Percentiles rank a stretch among this genome's conserved stretches.
phyloP scores from a whole-genome alignment of 2,113 vertebrate species.

The Notarius quadriscutis region DNA sequence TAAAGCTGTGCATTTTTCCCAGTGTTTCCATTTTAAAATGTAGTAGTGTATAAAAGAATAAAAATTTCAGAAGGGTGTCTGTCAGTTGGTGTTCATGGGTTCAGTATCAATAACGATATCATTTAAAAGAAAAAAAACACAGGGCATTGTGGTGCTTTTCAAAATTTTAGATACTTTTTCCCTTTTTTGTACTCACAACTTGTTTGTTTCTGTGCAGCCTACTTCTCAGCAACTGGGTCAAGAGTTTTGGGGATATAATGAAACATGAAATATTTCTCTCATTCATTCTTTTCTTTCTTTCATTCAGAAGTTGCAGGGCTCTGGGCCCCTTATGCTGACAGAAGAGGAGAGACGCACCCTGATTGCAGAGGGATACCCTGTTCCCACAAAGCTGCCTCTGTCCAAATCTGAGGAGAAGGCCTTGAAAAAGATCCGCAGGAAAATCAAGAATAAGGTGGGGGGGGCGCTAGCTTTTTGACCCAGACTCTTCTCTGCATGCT shows the following conservation, averaged over 20 bases:
- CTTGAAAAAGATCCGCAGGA: constrained; percentile 96
- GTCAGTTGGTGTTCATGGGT: background rate
- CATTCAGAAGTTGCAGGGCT: constrained; percentile 86
- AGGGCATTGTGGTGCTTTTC: background rate
- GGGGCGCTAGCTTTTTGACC: background rate
- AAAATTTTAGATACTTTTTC: background rate
- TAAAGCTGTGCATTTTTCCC: background rate
- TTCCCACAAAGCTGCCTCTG: constrained; percentile 92
- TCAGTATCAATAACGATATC: background rate
- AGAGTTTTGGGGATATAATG: background rate
- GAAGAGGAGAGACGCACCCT: constrained; percentile 96
- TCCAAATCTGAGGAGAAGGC: constrained; percentile 97
- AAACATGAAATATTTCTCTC: background rate
- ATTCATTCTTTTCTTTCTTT: background rate
- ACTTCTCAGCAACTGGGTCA: background rate
- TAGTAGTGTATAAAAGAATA: background rate
- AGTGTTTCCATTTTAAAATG: background rate
- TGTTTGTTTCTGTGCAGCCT: too few relatives aligned
- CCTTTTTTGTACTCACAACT: too few relatives aligned
- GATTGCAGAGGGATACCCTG: constrained; percentile 94
- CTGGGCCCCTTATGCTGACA: constrained; percentile 89
- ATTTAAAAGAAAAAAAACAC: background rate
- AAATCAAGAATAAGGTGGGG: constrained; percentile 96
- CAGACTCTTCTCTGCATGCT: background rate
- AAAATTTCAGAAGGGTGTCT: background rate